phyloP scores from a whole-genome alignment of 2,888 invertebrate species.

The Drosophila picticornis region DNA sequence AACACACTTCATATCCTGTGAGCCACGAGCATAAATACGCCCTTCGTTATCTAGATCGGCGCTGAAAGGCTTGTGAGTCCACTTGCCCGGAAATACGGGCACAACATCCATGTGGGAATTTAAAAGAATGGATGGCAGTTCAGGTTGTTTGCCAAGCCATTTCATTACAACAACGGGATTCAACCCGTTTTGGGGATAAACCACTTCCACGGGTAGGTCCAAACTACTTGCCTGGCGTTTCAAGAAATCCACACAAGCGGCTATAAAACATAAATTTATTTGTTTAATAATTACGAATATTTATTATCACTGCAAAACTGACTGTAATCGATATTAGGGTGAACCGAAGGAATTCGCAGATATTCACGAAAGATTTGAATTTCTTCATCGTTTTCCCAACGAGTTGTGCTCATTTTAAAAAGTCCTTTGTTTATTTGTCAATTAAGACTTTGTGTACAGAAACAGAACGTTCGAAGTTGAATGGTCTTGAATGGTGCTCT shows the following conservation, averaged over 20 bases:
- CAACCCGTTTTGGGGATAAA: conserved; percentile 85
- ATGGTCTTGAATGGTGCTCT: background rate
- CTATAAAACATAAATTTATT: conserved; percentile 85
- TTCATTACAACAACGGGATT: conserved; percentile 93
- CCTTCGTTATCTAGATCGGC: conserved; percentile 94
- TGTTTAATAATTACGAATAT: background rate
- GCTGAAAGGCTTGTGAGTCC: conserved; percentile 95
- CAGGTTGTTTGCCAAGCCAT: conserved; percentile 90
- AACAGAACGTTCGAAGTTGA: background rate
- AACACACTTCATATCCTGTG: conserved; percentile 95
- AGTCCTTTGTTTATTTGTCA: background rate
- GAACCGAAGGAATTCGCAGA: conserved; percentile 92
- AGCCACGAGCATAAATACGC: conserved; percentile 93
- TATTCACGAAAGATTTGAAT: conserved; percentile 93
- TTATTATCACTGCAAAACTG: conserved; percentile 34
- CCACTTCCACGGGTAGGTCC: conserved; percentile 88
- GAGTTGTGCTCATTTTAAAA: conserved; percentile 40
- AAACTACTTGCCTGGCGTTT: conserved; percentile 90
- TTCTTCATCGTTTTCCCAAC: conserved; percentile 86
- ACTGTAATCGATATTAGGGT: conserved; percentile 94
- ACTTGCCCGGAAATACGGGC: conserved; percentile 94
- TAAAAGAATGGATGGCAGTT: conserved; percentile 89
- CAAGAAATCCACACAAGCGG: conserved; percentile 91
- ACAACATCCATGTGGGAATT: conserved; percentile 99
- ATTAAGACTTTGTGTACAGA: too few relatives aligned